Evolutionary conservation across 2,113 vertebrate genomes (phyloP).

Genomic region (sheep (Ovis aries)): DNA sequence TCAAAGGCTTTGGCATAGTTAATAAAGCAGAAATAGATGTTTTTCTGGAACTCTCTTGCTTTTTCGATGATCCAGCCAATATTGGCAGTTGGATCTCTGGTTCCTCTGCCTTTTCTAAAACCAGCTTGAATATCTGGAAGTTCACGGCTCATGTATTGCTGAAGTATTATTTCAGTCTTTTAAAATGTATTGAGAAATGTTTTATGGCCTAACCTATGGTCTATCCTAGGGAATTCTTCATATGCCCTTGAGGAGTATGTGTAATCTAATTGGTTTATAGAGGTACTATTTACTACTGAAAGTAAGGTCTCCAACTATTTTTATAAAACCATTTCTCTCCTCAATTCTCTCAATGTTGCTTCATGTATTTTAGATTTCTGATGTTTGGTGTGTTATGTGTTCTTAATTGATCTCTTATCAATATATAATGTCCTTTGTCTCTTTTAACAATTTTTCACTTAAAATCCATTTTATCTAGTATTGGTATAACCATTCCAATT

Average conservation of each 20-base stretch:
- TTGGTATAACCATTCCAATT: neutral
- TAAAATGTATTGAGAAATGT: neutral
- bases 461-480: neutral
- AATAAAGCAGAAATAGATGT: too few species aligned
- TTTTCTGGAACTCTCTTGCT: too few species aligned
- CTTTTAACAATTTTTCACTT: neutral
- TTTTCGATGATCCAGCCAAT: rapidly evolving
- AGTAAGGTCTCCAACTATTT: neutral
- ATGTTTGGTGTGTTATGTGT: neutral
- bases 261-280: neutral
- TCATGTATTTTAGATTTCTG: neutral
- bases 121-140: too few species aligned
- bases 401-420: neutral
- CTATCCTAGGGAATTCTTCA: neutral
- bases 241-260: neutral
- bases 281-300: neutral
- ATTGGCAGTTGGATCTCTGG: too few species aligned
- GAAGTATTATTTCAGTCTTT: neutral
- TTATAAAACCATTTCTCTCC: neutral
- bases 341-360: neutral
- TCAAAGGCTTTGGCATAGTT: too few species aligned
- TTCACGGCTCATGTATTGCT: too few species aligned
- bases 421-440: neutral
- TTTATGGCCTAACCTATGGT: neutral
- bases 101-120: too few species aligned